These are phyloP conservation scores for Equus quagga DNA, from an alignment of 2,113 vertebrate species.

Conservation along the genomic window DNA sequence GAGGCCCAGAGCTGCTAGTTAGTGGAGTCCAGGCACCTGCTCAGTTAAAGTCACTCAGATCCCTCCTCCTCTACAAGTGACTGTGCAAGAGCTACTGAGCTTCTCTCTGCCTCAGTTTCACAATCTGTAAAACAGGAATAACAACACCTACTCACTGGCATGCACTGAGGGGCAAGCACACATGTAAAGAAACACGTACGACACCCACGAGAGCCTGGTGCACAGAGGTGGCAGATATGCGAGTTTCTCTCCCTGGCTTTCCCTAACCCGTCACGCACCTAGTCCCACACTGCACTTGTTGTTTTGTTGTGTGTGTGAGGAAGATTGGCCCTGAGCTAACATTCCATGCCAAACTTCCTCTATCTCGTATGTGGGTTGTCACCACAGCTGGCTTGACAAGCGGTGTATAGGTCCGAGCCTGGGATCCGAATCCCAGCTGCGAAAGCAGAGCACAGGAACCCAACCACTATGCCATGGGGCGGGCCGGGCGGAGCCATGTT, in stretches of 20 bases:
- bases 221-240: not conserved
- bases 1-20: not conserved
- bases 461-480: no score
- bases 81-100: not conserved
- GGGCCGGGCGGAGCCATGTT: not conserved
- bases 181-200: not conserved
- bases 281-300: fast-evolving
- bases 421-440: no score
- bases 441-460: no score
- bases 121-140: not conserved
- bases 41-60: not conserved
- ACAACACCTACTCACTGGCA: not conserved
- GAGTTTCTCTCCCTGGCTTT: no score
- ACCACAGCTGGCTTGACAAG: no score
- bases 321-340: no score
- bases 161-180: not conserved
- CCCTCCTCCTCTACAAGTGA: not conserved
- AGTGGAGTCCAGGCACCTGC: no score
- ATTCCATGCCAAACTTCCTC: no score
- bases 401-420: no score
- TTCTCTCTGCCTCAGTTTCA: not conserved
- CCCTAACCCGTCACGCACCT: not conserved
- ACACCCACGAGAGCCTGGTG: not conserved
- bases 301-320: no score
- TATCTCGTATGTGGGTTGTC: no score